Conservation (phyloP, 2,113 vertebrate species). For the Astatotilapia flaviijosephi region DNA sequence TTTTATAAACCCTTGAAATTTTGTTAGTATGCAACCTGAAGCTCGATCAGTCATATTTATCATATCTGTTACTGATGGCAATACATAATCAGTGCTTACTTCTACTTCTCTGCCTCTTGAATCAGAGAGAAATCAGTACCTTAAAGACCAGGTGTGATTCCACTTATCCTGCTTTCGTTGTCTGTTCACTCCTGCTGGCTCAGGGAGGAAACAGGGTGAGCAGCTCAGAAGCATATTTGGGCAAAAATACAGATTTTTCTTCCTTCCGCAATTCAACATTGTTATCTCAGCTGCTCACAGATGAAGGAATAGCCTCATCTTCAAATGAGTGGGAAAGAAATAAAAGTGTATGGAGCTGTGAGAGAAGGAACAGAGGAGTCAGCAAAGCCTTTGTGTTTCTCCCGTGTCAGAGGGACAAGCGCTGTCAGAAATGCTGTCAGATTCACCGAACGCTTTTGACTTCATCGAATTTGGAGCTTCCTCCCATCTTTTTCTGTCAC, state of each 20-base stretch:
- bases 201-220: neutral
- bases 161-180: neutral
- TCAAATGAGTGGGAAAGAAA: neutral
- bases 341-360: neutral
- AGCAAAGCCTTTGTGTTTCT: slow-evolving; percentile 51
- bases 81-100: neutral
- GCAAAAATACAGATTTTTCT: neutral
- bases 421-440: slow-evolving; percentile 56
- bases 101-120: neutral
- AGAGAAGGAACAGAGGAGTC: slow-evolving; percentile 52
- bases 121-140: neutral
- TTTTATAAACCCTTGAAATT: neutral
- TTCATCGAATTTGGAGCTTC: neutral
- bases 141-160: neutral
- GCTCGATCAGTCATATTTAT: neutral
- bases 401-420: slow-evolving; percentile 37
- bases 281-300: slow-evolving; percentile 8
- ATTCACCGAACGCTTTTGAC: slow-evolving; percentile 23
- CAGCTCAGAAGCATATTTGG: neutral
- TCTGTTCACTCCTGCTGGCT: neutral
- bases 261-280: neutral
- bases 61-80: neutral
- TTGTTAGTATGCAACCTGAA: neutral
- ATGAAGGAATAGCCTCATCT: neutral
- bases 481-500: neutral